Conservation (phyloP, 2,113 vertebrate species). For the Callopanchax toddi region DNA sequence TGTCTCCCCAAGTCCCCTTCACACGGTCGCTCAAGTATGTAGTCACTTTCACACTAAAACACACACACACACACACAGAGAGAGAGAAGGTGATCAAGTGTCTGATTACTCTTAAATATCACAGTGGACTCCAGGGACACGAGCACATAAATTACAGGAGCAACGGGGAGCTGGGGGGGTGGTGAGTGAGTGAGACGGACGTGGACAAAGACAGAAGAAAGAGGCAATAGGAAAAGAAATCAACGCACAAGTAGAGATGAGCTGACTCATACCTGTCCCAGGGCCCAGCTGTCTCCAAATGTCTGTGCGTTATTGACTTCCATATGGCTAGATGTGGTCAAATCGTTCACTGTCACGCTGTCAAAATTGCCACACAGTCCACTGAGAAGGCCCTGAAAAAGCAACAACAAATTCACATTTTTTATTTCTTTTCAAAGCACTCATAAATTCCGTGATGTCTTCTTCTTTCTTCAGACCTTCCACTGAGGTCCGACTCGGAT, state of each 20-base stretch:
- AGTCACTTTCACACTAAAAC: constrained; percentile 89
- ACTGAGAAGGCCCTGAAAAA: constrained; percentile 85
- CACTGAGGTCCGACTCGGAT: constrained; percentile 92
- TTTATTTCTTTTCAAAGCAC: background rate
- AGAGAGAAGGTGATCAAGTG: constrained; percentile 50
- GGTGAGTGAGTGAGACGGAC: constrained; percentile 10
- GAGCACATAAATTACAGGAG: constrained; percentile 44
- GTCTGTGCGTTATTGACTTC: constrained; percentile 96
- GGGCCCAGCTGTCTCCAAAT: constrained; percentile 96
- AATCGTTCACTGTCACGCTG: constrained; percentile 95
- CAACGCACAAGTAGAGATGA: constrained; percentile 11
- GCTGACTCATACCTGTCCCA: constrained; percentile 87
- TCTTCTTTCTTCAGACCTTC: constrained; percentile 83
- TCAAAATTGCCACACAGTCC: constrained; percentile 99
- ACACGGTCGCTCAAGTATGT: constrained; percentile 88
- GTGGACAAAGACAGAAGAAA: constrained; percentile 40
- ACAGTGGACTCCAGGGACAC: constrained; percentile 54
- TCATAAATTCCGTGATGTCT: background rate
- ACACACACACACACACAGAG: constrained; percentile 51
- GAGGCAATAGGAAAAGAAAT: constrained; percentile 18
- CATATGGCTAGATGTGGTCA: constrained; percentile 96
- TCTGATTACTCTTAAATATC: constrained; percentile 78
- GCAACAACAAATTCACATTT: background rate
- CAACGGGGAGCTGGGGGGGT: constrained; percentile 6
- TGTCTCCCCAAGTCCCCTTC: constrained; percentile 95